Conservation (phyloP, 1,140 invertebrate genomes). For the Drosophila bocqueti region DNA sequence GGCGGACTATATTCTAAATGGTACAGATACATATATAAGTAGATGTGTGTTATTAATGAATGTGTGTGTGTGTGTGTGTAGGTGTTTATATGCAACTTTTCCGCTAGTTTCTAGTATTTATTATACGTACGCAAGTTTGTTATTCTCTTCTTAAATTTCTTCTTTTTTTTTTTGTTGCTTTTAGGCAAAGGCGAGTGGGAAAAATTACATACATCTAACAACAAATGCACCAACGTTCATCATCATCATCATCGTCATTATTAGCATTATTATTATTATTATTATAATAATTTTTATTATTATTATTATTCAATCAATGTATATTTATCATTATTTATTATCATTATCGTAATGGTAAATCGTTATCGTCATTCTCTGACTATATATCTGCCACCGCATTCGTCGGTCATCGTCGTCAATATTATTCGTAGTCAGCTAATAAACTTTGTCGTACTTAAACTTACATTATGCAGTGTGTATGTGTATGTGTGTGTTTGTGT, state of each 20-base stretch:
- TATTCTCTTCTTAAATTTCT: slow-evolving; percentile 27
- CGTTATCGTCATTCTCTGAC: slow-evolving; percentile 40
- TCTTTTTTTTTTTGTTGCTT: slow-evolving; percentile 58
- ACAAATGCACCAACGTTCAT: slow-evolving; percentile 77
- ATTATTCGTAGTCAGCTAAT: slow-evolving; percentile 56
- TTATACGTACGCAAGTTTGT: slow-evolving; percentile 34
- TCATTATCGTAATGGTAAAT: slow-evolving; percentile 45
- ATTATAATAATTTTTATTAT: slow-evolving; percentile 2
- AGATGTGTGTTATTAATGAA: slow-evolving; percentile 16
- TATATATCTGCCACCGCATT: slow-evolving; percentile 18
- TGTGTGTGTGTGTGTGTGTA: slow-evolving; percentile 30
- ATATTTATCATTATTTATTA: slow-evolving; percentile 44
- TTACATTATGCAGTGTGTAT: slow-evolving; percentile 30
- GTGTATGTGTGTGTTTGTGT: slow-evolving; percentile 24
- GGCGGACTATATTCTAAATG: slow-evolving; percentile 60
- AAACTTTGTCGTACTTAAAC: slow-evolving; percentile 65
- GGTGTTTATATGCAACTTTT: slow-evolving; percentile 37
- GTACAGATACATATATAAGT: slow-evolving; percentile 43
- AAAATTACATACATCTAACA: slow-evolving; percentile 82
- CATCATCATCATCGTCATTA: slow-evolving; percentile 40
- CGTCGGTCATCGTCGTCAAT: slow-evolving; percentile 30
- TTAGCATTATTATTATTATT: slow-evolving; percentile 30
- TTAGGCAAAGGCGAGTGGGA: slow-evolving; percentile 79
- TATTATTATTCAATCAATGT: slow-evolving; percentile 33
- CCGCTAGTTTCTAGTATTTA: slow-evolving; percentile 29